Evolutionary conservation across 2,888 invertebrate genomes (phyloP), one percentile per base, ranked within the genome.

Genomic region (Ectemnius lituratus): DNA sequence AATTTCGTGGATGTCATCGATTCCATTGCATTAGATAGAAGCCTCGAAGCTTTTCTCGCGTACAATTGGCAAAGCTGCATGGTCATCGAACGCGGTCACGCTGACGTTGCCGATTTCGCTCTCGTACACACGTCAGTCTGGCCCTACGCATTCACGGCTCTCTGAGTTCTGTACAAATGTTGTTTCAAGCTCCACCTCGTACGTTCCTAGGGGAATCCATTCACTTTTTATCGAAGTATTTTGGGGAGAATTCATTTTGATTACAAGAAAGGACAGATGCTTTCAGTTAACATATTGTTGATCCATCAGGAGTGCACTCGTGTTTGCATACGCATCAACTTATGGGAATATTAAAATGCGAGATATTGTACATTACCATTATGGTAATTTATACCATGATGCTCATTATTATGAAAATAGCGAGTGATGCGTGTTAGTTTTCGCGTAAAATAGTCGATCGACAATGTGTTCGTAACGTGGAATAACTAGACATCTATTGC

Each of bases 71-170:
- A 67, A 74, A 77, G 69, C 60, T 70, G 72, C 75, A 61, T 64
- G 73, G 75, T 84, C 79, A 77, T 73, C 56, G 57, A 70, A 76
- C 79, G 45, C 64, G 66, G 75, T 84, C 84, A 84, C 69, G 84
- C 80, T 84, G 84, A 83, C 84, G 71, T 45, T 70, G 79, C 77
- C 52, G 70, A 67, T 81, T 63, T 52, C 47, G 49, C 61, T 70
- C 70, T 63, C 57, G 46, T 69, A 65, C 61, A 57, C 67, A 45
- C 64, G 37, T 28, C 70, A 57, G 76, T 61, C 74, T 69, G 73
- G 64, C 73, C 67, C 57, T 57, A 60, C 68, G 65, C 60, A 4
- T 23, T 52, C 58, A 37, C 57, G 46, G 68, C 58, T 75, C 61
- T 67, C 69, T 66, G 73, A 67, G 56, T 73, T 73, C 58, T 58